Base-by-base conservation (phyloP, 1,140 invertebrate species). In the Danaus melanippus region DNA sequence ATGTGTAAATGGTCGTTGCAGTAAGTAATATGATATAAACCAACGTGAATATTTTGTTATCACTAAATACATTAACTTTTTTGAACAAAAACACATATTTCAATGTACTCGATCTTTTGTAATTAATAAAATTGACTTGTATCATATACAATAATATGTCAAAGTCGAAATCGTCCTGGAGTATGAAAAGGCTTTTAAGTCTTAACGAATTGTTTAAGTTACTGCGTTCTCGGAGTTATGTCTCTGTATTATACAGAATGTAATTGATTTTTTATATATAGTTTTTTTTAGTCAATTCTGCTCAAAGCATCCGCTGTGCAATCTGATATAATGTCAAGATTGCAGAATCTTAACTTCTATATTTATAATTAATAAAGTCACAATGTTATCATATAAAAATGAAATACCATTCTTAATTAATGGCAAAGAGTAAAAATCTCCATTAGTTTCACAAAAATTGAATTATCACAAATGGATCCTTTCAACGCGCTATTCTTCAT, bases 401-500 rank as follows among this genome's bases (percentile, higher is more conserved):
- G 21, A 15, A 58, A 32, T 41, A 43, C 10, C 32, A 42, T 42
- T 49, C n/a, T 17, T 11, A 50, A 21, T 17, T 15, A 39, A 21
- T 50, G 21, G 15, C 43, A 11, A 12, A 8, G 9, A 10, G 44
- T 50, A 46, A 47, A 12, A 40, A 10, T 9, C 39, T 54, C 47
- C 45, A 60, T 62, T 62, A 58, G 21, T 54, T 60, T 62, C 59
- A 40, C 56, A 60, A 62, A 76, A 73, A 73, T 74, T 69, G 63
- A 76, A 74, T 74, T 61, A 71, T 71, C 62, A 74, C 72, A 65
- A 67, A 69, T 64, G 59, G 64, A 67, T 66, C 60, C 67, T 76
- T 81, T 80, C 72, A 70, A 68, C 71, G 67, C 62, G 53, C 64
- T 70, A 64, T 63, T 58, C 55, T 69, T 71, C 71, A 79, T 80